These are phyloP conservation scores for Drosophila athabasca DNA, from an alignment of 1,140 invertebrate species.

Conservation along the genomic window DNA sequence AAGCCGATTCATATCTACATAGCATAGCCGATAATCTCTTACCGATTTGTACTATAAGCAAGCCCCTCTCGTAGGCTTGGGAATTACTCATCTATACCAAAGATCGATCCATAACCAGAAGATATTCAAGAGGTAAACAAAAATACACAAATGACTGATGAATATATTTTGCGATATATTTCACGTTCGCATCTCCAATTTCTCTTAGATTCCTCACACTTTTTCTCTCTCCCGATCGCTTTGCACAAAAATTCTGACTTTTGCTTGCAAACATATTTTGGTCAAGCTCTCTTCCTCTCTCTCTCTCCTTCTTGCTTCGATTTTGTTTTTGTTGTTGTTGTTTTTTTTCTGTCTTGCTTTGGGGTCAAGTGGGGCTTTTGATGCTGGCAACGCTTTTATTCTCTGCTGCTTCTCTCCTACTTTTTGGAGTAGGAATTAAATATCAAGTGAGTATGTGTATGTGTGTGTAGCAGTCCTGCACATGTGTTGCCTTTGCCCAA, in stretches of 20 bases:
- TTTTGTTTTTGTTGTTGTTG: slow-evolving; percentile 4
- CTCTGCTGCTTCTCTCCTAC: slow-evolving; percentile 37
- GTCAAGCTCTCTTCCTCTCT: slow-evolving; percentile 31
- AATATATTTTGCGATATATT: no score
- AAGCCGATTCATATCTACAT: no score
- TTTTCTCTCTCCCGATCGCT: neutral
- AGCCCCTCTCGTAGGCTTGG: no score
- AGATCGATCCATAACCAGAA: no score
- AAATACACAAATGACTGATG: no score
- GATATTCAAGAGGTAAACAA: no score
- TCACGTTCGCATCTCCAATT: slow-evolving; percentile 8
- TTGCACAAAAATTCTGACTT: slow-evolving; percentile 24
- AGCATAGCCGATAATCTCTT: no score
- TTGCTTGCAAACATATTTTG: slow-evolving; percentile 55
- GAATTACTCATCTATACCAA: no score
- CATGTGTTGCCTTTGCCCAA: slow-evolving; percentile 47
- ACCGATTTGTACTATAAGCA: no score
- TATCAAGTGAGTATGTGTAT: slow-evolving; percentile 56
- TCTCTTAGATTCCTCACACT: neutral
- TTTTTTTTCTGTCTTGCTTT: slow-evolving; percentile 42
- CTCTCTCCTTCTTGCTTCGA: slow-evolving; percentile 16
- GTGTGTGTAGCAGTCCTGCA: slow-evolving; percentile 21
- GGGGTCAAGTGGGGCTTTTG: slow-evolving; percentile 76
- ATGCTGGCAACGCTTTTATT: slow-evolving; percentile 71
- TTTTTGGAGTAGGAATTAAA: slow-evolving; percentile 78